Evolutionary conservation across 2,113 vertebrate genomes (phyloP).

Genomic region (Hippoglossus stenolepis): DNA sequence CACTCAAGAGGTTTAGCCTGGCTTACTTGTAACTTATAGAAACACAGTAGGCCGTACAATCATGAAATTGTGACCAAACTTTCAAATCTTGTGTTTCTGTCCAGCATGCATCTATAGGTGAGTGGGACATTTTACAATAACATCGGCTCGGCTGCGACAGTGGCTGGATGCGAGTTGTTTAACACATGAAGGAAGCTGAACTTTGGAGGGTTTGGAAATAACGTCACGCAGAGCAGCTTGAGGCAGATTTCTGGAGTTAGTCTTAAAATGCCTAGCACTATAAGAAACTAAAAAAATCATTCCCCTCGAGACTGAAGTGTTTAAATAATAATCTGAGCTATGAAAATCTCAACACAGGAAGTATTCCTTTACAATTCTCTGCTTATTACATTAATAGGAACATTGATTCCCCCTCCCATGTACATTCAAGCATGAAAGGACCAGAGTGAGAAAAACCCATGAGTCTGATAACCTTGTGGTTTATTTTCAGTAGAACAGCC

Average conservation of each 20-base stretch:
- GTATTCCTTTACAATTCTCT: slow-evolving; percentile 52
- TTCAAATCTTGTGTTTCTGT: not conserved
- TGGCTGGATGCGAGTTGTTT: slow-evolving; percentile 19
- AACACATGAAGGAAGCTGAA: slow-evolving; percentile 9
- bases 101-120: slow-evolving; percentile 50
- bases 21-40: slow-evolving; percentile 17
- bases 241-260: slow-evolving; percentile 59
- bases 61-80: slow-evolving; percentile 23
- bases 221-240: slow-evolving; percentile 29
- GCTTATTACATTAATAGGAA: slow-evolving; percentile 43
- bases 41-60: slow-evolving; percentile 48
- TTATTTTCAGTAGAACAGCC: slow-evolving; percentile 16
- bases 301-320: not conserved
- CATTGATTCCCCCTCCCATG: slow-evolving; percentile 10
- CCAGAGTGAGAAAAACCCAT: slow-evolving; percentile 20
- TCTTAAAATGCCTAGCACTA: slow-evolving; percentile 29
- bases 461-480: slow-evolving; percentile 22
- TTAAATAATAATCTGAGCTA: slow-evolving; percentile 40
- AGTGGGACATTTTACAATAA: slow-evolving; percentile 20
- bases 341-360: slow-evolving; percentile 21
- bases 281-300: slow-evolving; percentile 41
- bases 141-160: slow-evolving; percentile 30
- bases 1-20: slow-evolving; percentile 15
- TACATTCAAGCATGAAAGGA: slow-evolving; percentile 77
- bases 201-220: slow-evolving; percentile 1